Evolutionary conservation across 2,113 vertebrate genomes (phyloP).

Genomic region (Embiotoca jacksoni): DNA sequence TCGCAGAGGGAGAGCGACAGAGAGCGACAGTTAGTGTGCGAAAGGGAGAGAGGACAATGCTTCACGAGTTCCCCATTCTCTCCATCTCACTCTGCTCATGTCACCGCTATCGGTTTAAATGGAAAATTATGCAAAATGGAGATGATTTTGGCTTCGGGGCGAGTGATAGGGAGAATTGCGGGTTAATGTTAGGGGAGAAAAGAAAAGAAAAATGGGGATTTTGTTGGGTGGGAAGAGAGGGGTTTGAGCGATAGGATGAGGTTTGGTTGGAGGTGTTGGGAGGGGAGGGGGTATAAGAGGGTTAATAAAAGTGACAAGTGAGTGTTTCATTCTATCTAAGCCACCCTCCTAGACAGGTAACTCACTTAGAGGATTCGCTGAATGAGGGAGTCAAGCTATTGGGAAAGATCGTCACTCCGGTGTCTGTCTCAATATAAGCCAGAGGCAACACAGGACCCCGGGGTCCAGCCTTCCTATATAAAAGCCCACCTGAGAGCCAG

Average conservation of each 20-base stretch:
- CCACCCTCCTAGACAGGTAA: conserved; percentile 80
- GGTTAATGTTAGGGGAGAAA: conserved; percentile 74
- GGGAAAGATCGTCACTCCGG: conserved; percentile 69
- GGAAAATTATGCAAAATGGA: conserved; percentile 81
- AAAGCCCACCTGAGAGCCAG: conserved; percentile 76
- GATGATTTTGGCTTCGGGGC: conserved; percentile 81
- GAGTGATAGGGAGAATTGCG: conserved; percentile 71
- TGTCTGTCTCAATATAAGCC: conserved; percentile 83
- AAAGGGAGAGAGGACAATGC: conserved; percentile 52
- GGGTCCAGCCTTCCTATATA: conserved; percentile 75
- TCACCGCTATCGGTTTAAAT: conserved; percentile 77
- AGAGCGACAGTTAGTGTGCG: conserved; percentile 26
- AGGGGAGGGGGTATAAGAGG: conserved; percentile 70
- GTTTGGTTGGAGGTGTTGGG: conserved; percentile 31
- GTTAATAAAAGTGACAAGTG: conserved; percentile 84
- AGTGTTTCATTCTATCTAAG: conserved; percentile 83
- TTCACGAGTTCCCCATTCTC: conserved; percentile 50
- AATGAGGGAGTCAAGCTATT: conserved; percentile 76
- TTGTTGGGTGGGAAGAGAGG: conserved; percentile 52
- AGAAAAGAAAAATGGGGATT: conserved; percentile 66
- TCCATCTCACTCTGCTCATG: conserved; percentile 63
- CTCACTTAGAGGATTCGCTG: conserved; percentile 82
- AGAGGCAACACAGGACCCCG: conserved; percentile 74
- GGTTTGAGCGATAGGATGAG: conserved; percentile 43
- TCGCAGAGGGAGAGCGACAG: conserved; percentile 43